Evolutionary conservation across 2,888 invertebrate genomes (phyloP).

Genomic region (Cryptocheilus praepositus): DNA sequence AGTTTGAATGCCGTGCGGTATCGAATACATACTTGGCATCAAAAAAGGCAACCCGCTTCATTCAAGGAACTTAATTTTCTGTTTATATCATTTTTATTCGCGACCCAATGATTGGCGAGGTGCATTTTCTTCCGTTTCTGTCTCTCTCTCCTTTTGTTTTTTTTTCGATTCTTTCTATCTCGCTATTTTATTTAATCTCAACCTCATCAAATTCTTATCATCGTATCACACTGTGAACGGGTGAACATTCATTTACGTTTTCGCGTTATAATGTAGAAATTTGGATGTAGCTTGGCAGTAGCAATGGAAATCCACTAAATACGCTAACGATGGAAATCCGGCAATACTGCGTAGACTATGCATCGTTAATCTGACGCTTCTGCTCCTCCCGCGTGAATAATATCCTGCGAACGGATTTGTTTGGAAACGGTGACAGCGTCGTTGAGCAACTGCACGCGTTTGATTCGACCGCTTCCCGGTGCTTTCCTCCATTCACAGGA

Average conservation of each 20-base stretch:
- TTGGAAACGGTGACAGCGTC: constrained; percentile 22
- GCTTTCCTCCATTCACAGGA: too few species aligned
- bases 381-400: constrained; percentile 25
- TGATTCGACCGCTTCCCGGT: neutral
- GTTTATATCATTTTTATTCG: neutral
- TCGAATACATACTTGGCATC: too few species aligned
- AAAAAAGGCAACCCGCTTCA: too few species aligned
- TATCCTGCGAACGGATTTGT: constrained; percentile 21
- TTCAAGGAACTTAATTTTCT: too few species aligned
- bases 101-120: neutral
- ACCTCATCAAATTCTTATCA: too few species aligned
- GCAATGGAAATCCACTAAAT: constrained; percentile 36
- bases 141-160: neutral
- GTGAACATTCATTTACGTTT: constrained; percentile 8
- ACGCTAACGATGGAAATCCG: constrained; percentile 27
- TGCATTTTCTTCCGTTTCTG: neutral
- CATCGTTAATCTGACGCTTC: constrained; percentile 30
- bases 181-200: too few species aligned
- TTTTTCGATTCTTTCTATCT: too few species aligned
- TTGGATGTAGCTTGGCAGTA: constrained; percentile 20
- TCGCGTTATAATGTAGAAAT: constrained; percentile 28
- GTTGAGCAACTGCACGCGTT: constrained; percentile 13
- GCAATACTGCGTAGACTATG: constrained; percentile 21
- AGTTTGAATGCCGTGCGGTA: too few species aligned
- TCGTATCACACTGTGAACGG: too few species aligned